These are phyloP conservation scores for Tetranychus urticae DNA, from an alignment of 1,140 invertebrate genomes.

Conservation along the genomic window DNA sequence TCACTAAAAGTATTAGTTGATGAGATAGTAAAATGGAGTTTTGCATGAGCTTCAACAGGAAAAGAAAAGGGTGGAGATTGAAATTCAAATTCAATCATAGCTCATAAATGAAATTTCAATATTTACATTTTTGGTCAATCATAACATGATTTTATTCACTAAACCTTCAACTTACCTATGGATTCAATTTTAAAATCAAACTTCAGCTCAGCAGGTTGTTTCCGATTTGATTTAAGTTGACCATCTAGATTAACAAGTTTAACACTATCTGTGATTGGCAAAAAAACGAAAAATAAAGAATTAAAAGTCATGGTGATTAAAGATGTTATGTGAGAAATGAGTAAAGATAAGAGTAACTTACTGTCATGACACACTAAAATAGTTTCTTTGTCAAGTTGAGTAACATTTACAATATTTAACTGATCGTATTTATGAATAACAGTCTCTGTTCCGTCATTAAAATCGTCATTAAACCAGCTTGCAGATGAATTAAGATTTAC, in stretches of 20 bases:
- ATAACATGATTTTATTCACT: background rate
- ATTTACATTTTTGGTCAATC: background rate
- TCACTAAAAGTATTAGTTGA: too few relatives aligned
- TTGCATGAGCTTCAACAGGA: too few relatives aligned
- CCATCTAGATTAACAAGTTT: constrained; percentile 72
- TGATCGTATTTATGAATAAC: constrained; percentile 55
- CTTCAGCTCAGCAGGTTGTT: constrained; percentile 57
- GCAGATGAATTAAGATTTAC: constrained; percentile 69
- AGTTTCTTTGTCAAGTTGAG: constrained; percentile 74
- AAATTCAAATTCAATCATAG: too few relatives aligned
- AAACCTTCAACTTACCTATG: constrained; percentile 51
- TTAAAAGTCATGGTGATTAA: background rate
- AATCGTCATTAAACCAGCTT: constrained; percentile 68
- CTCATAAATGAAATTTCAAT: too few relatives aligned
- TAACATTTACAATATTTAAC: constrained; percentile 51
- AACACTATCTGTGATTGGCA: constrained; percentile 40
- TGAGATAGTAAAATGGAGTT: too few relatives aligned
- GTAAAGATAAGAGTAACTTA: constrained; percentile 24
- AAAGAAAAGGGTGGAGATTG: too few relatives aligned
- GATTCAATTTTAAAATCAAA: constrained; percentile 87
- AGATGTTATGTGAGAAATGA: background rate
- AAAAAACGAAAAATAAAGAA: constrained; percentile 6
- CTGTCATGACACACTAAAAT: constrained; percentile 55
- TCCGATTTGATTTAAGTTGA: constrained; percentile 49
- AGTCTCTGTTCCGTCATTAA: constrained; percentile 47